Conservation (phyloP, 2,888 invertebrate genomes). For the Bimastos eiseni region DNA sequence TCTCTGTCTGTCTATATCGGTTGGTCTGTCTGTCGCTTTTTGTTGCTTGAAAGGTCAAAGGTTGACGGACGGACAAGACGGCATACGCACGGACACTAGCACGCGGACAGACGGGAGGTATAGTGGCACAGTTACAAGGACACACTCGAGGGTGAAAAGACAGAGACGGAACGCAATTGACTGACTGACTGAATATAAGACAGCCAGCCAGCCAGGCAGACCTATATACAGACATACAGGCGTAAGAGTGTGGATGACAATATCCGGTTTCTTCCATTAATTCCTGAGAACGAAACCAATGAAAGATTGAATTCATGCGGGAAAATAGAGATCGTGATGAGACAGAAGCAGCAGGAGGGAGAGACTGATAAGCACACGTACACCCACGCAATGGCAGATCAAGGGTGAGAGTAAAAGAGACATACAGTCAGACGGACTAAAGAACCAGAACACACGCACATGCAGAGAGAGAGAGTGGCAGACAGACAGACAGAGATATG, state of each 20-base stretch:
- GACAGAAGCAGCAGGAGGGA: too few species aligned
- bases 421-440: too few species aligned
- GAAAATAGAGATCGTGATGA: not conserved
- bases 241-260: not conserved
- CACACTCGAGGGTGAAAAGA: too few species aligned
- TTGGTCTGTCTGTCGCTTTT: not conserved
- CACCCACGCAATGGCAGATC: not conserved
- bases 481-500: not conserved
- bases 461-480: not conserved
- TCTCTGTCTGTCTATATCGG: not conserved
- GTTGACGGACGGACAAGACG: too few species aligned
- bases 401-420: too few species aligned
- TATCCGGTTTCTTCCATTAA: not conserved
- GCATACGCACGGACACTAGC: too few species aligned
- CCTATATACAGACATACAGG: not conserved
- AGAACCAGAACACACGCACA: not conserved
- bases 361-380: not conserved
- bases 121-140: too few species aligned
- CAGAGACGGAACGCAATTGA: too few species aligned
- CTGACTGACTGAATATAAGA: too few species aligned
- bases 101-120: too few species aligned
- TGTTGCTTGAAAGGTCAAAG: too few species aligned
- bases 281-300: not conserved
- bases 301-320: not conserved
- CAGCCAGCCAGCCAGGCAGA: too few species aligned